phyloP scores from a whole-genome alignment of 2,888 invertebrate species.

The Aspidiotus rigidus region DNA sequence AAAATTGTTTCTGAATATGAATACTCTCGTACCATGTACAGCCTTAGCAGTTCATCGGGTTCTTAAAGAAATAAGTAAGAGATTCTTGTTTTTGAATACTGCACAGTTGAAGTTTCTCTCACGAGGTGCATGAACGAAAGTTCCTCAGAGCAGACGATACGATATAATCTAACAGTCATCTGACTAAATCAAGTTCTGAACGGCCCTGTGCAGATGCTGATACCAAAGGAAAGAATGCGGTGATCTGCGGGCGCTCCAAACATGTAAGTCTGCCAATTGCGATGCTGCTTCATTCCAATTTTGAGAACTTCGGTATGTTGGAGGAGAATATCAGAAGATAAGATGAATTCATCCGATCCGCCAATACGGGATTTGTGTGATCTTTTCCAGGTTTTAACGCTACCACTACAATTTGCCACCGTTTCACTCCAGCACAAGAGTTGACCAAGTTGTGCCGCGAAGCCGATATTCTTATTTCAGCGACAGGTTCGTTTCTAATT shows the following conservation, averaged over 20 bases:
- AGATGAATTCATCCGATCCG: background rate
- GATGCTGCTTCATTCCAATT: slow-evolving; percentile 70
- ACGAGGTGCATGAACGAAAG: too few relatives aligned
- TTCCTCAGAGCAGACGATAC: too few relatives aligned
- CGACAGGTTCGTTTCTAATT: slow-evolving; percentile 53
- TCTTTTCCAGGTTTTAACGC: slow-evolving; percentile 62
- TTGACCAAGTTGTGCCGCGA: slow-evolving; percentile 57
- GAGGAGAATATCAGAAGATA: background rate
- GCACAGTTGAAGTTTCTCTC: background rate
- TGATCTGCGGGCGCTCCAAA: slow-evolving; percentile 81
- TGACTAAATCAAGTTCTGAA: slow-evolving; percentile 49
- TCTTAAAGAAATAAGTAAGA: slow-evolving; percentile 51
- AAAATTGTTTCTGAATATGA: slow-evolving; percentile 61
- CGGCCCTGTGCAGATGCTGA: too few relatives aligned
- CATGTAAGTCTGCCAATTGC: slow-evolving; percentile 87
- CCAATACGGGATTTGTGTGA: background rate
- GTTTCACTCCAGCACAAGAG: slow-evolving; percentile 71
- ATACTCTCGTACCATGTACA: slow-evolving; percentile 68
- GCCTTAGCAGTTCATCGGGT: slow-evolving; percentile 65
- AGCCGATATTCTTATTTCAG: slow-evolving; percentile 70
- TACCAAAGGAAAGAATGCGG: slow-evolving; percentile 64
- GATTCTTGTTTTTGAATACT: slow-evolving; percentile 2
- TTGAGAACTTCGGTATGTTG: slow-evolving; percentile 43
- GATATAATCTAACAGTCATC: slow-evolving; percentile 14
- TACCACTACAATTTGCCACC: slow-evolving; percentile 81